Base-by-base conservation (phyloP, 2,113 vertebrate species). In the Gila orcuttii region DNA sequence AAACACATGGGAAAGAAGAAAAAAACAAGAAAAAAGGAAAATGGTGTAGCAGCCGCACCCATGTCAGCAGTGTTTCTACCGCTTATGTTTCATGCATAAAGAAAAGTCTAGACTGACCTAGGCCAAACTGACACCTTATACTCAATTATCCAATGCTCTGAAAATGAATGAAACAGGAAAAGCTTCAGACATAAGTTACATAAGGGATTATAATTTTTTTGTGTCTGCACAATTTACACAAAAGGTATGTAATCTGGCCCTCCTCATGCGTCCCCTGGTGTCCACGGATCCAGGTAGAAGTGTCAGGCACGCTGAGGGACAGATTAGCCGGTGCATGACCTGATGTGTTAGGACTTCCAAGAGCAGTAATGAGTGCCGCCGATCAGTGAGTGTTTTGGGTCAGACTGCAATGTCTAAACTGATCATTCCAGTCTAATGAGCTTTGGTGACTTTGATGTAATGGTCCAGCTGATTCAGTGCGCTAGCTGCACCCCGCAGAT, bases 41-140 rank as follows among this genome's bases (percentile, higher is more conserved):
- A 59, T 74, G 66, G 66, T 31, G 77, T 69, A 81, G 55, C 81
- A 82, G 84, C 91, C 91, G 86, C 91, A 90, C 89, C 91, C 89
- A 86, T 86, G 45, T 83, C 79, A 89, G 85, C 85, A 84, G 79
- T 71, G 87, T 90, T 69, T 28, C 62, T 87, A 88, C 89, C 82
- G 87, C 83, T 92, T 88, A 88, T 91, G 87, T 93, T 91, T 92
- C 91, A 91, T 92, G 92, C 80, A 89, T 82, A 89, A 88, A 86
- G 87, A 87, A 90, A 90, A 90, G 89, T 86, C 89, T 93, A 91
- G 90, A 91, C 91, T 85, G 84, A 85, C 89, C 85, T 87, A 42
- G 87, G 82, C 86, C 90, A 88, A 88, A 78, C 84, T 66, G 89
- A 93, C 89, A 92, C 83, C 86, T 28, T 85, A 55, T 36, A 76